These are phyloP conservation scores for Limnephilus auricula DNA, from an alignment of 2,888 invertebrate genomes.

Conservation along the genomic window DNA sequence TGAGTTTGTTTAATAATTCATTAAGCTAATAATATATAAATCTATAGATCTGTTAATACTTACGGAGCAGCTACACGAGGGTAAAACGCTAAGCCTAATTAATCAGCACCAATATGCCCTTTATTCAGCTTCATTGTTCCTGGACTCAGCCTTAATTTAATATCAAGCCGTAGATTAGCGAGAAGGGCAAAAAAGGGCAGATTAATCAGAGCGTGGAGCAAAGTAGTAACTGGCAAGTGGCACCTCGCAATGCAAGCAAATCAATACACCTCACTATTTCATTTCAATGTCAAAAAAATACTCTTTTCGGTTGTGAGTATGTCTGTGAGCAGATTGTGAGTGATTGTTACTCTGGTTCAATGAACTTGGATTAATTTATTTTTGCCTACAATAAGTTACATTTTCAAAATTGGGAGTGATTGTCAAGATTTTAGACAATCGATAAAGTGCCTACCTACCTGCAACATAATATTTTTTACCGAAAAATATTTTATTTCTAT, in stretches of 20 bases:
- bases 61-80: not conserved
- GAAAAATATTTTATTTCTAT: too few relatives aligned
- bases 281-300: not conserved
- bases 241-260: not conserved
- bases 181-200: conserved; percentile 61
- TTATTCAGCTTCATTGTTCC: conserved; percentile 46
- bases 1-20: not conserved
- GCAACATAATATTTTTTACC: too few relatives aligned
- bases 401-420: too few relatives aligned
- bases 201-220: conserved; percentile 57
- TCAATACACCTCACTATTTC: not conserved
- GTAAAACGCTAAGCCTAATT: conserved; percentile 48
- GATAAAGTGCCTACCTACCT: too few relatives aligned
- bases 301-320: too few relatives aligned
- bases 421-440: too few relatives aligned
- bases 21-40: not conserved
- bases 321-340: too few relatives aligned
- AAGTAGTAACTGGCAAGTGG: not conserved
- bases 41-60: not conserved
- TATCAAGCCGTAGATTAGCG: conserved; percentile 37
- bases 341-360: too few relatives aligned
- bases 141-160: conserved; percentile 44
- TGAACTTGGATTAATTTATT: too few relatives aligned
- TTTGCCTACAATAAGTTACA: too few relatives aligned
- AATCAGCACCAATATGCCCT: conserved; percentile 49